Percentiles rank a stretch among this genome's conserved stretches.
phyloP scores from a whole-genome alignment of 2,113 vertebrate genomes.

The Toxotes jaculatrix region DNA sequence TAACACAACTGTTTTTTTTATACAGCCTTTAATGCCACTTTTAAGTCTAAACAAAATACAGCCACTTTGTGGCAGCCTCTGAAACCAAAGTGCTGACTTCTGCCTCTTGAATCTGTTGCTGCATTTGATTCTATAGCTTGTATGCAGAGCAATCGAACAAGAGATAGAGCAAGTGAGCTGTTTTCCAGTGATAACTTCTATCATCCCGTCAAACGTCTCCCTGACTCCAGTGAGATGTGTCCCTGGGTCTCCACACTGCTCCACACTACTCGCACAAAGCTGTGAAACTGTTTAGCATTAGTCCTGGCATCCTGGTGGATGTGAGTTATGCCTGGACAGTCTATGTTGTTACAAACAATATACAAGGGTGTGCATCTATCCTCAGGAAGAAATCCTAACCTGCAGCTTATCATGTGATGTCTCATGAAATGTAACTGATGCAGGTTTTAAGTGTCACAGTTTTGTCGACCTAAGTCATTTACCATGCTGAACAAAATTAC shows the following conservation, averaged over 20 bases:
- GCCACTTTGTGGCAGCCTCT: background rate
- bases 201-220: slow-evolving; percentile 51
- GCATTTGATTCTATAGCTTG: background rate
- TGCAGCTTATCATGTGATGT: background rate
- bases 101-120: background rate
- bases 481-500: background rate
- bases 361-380: background rate
- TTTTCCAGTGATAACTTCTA: slow-evolving; percentile 43
- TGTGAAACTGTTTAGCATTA: background rate
- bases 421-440: background rate
- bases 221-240: slow-evolving; percentile 22
- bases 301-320: slow-evolving; percentile 20
- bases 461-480: background rate
- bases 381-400: background rate
- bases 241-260: slow-evolving; percentile 51
- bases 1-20: background rate
- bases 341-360: background rate
- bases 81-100: background rate
- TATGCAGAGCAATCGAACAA: slow-evolving; percentile 1
- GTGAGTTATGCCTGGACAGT: background rate
- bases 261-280: slow-evolving; percentile 10
- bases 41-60: background rate
- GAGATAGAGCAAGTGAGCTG: slow-evolving; percentile 25
- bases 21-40: background rate
- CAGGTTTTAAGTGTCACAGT: background rate